Evolutionary conservation across 2,888 invertebrate species (phyloP).

Genomic region (Apodemia duryi): DNA sequence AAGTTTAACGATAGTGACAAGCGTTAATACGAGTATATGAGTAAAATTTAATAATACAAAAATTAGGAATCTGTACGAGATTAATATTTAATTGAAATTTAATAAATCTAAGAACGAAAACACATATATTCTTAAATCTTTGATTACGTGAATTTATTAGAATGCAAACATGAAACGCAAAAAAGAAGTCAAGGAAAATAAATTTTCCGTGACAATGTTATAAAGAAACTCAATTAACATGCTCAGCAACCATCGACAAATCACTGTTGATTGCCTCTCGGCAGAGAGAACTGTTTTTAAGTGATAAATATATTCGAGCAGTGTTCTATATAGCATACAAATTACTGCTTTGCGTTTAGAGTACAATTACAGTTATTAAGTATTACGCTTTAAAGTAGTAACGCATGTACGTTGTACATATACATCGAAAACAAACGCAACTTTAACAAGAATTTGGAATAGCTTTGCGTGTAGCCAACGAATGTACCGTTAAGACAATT

Average conservation of each 20-base stretch:
- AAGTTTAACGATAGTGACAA: too few relatives aligned
- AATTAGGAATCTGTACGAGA: too few relatives aligned
- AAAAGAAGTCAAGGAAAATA: background rate
- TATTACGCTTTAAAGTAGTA: constrained; percentile 25
- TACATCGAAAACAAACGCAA: constrained; percentile 34
- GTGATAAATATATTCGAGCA: constrained; percentile 11
- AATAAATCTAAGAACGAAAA: too few relatives aligned
- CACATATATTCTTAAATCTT: too few relatives aligned
- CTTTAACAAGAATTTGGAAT: constrained; percentile 16
- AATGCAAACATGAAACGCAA: background rate
- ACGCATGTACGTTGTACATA: constrained; percentile 20
- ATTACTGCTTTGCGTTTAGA: constrained; percentile 27
- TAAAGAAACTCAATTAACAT: constrained; percentile 1
- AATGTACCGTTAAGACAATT: too few relatives aligned
- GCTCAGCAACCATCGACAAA: background rate
- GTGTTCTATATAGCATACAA: constrained; percentile 40
- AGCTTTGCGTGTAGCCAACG: too few relatives aligned
- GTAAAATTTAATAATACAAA: too few relatives aligned
- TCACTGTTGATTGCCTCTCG: background rate
- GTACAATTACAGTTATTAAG: background rate
- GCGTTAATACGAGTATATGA: too few relatives aligned
- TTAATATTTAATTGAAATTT: too few relatives aligned
- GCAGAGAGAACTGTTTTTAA: constrained; percentile 4
- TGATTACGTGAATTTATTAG: background rate
- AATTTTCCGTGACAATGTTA: background rate